Percentiles rank a stretch among this genome's conserved stretches.
Evolutionary conservation across 2,888 invertebrate genomes (phyloP).

Genomic region (Hylaea fasciaria): DNA sequence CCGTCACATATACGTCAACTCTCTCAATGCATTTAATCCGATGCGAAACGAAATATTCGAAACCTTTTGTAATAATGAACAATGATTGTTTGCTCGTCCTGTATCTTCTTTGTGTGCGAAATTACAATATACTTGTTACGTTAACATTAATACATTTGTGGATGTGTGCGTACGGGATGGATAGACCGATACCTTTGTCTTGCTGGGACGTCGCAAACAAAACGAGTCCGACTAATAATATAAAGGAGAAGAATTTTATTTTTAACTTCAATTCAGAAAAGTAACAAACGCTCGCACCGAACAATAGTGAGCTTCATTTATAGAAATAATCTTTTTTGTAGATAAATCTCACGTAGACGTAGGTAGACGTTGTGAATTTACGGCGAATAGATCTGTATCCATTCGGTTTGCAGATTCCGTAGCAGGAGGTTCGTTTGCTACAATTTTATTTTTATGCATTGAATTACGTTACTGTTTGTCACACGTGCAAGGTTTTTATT

Average conservation of each 20-base stretch:
- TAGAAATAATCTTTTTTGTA: conserved; percentile 84
- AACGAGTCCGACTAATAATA: conserved; percentile 82
- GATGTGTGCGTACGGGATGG: conserved; percentile 80
- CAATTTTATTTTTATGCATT: conserved; percentile 34
- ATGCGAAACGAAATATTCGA: conserved; percentile 83
- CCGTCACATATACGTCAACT: conserved; percentile 69
- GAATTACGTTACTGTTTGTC: conserved; percentile 11
- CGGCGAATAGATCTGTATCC: conserved; percentile 69
- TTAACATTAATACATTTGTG: conserved; percentile 72
- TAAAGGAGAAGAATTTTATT: conserved; percentile 84
- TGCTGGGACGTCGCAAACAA: conserved; percentile 83
- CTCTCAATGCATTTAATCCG: conserved; percentile 80
- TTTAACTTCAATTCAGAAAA: conserved; percentile 84
- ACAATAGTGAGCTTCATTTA: conserved; percentile 82
- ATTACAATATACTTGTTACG: conserved; percentile 84
- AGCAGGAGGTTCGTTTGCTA: conserved; percentile 69
- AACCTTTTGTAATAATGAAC: conserved; percentile 85
- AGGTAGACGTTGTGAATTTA: conserved; percentile 73
- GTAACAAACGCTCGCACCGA: conserved; percentile 80
- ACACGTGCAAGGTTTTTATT: conserved; percentile 37
- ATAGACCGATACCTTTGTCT: conserved; percentile 83
- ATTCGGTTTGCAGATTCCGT: conserved; percentile 69
- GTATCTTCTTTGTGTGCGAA: conserved; percentile 83
- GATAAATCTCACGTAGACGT: conserved; percentile 82
- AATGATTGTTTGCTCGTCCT: conserved; percentile 84